Evolutionary conservation across 1,140 invertebrate species (phyloP).

Genomic region (Delia radicum): DNA sequence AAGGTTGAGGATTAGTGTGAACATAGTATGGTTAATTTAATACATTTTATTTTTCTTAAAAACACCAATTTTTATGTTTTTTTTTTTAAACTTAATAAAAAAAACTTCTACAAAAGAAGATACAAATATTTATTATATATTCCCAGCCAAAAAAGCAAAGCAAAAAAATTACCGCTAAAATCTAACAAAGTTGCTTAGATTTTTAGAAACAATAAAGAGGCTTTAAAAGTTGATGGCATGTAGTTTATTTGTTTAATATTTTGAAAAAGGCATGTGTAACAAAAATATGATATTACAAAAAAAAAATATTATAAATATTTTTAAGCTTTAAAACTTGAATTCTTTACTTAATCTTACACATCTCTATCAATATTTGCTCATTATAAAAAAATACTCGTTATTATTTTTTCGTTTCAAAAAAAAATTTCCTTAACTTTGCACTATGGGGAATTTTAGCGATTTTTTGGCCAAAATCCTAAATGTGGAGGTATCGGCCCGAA

Average conservation of each 20-base stretch:
- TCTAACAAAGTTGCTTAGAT: neutral
- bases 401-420: no score
- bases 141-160: neutral
- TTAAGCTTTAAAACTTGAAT: neutral
- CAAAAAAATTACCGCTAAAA: neutral
- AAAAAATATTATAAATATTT: neutral
- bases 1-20: no score
- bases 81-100: no score
- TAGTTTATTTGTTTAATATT: constrained; percentile 6
- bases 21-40: no score
- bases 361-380: neutral
- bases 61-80: no score
- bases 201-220: neutral
- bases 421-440: no score
- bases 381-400: neutral
- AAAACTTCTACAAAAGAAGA: neutral
- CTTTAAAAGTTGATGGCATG: constrained; percentile 8
- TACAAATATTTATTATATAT: neutral
- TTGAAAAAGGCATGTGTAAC: neutral
- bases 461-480: no score
- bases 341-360: no score
- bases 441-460: no score
- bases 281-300: neutral
- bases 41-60: no score
- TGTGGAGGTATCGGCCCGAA: no score